Conservation (phyloP, 2,888 invertebrate genomes). For the Archaeoteleia sp. region DNA sequence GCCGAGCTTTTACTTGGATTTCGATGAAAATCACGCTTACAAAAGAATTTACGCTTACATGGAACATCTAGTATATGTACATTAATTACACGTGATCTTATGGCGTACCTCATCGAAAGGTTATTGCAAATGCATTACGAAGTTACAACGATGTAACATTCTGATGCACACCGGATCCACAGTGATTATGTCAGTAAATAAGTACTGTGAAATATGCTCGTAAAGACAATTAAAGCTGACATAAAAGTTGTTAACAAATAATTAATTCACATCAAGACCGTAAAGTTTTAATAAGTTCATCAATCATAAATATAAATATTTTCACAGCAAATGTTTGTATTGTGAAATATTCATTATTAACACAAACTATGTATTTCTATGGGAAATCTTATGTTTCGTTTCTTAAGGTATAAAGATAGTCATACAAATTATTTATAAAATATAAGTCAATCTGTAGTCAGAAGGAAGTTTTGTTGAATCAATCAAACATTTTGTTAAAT, state of each 20-base stretch:
- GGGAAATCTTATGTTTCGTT: too few relatives aligned
- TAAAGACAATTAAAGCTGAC: constrained; percentile 26
- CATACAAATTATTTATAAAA: too few relatives aligned
- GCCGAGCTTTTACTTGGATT: constrained; percentile 11
- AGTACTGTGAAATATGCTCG: constrained; percentile 18
- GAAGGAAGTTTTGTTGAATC: too few relatives aligned
- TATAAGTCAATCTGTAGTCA: too few relatives aligned
- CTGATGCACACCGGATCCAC: constrained; percentile 26
- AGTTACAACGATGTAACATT: constrained; percentile 28
- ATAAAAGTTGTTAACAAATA: constrained; percentile 18
- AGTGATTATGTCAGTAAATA: constrained; percentile 26
- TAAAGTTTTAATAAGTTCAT: background rate
- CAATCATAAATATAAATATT: background rate
- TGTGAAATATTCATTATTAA: too few relatives aligned
- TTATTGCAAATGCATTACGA: constrained; percentile 41
- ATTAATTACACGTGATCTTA: constrained; percentile 23
- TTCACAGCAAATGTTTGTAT: too few relatives aligned
- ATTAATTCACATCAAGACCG: constrained; percentile 3
- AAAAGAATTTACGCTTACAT: too few relatives aligned
- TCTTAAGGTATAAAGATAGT: too few relatives aligned
- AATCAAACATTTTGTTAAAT: too few relatives aligned
- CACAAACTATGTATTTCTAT: too few relatives aligned
- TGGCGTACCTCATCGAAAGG: constrained; percentile 27
- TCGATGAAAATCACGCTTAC: too few relatives aligned
- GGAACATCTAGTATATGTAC: constrained; percentile 27